phyloP scores from a whole-genome alignment of 2,797 vertebrate species.

The Gymnothorax javanicus region DNA sequence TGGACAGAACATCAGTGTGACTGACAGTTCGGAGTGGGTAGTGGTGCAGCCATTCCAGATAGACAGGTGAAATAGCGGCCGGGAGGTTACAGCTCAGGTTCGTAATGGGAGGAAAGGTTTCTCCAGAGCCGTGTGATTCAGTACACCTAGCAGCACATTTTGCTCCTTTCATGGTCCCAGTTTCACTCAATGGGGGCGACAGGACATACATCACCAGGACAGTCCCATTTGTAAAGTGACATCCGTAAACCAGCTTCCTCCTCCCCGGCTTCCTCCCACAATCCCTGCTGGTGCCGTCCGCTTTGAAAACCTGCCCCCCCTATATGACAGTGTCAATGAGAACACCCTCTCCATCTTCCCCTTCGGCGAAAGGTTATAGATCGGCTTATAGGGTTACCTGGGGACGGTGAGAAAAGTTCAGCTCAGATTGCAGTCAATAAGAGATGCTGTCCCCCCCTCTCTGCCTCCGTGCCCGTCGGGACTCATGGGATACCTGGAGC shows the following conservation, averaged over 20 bases:
- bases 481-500: background rate
- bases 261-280: conserved; percentile 32
- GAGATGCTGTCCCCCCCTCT: conserved; percentile 35
- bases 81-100: background rate
- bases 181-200: conserved; percentile 40
- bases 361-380: conserved; percentile 57
- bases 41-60: background rate
- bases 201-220: conserved; percentile 62
- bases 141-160: conserved; percentile 3
- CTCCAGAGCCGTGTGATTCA: conserved; percentile 31
- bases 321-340: conserved; percentile 34
- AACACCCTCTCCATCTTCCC: conserved; percentile 41
- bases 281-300: conserved; percentile 18
- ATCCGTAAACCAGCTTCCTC: conserved; percentile 48
- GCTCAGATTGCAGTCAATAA: conserved; percentile 48
- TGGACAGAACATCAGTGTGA: background rate
- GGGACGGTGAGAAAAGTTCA: conserved; percentile 52
- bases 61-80: background rate
- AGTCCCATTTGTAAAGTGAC: conserved; percentile 53
- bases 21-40: background rate
- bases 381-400: conserved; percentile 40
- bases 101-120: conserved; percentile 43
- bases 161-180: conserved; percentile 52
- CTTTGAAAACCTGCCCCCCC: background rate
- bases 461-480: background rate